Percentiles rank a stretch among this genome's conserved stretches.
phyloP scores from a whole-genome alignment of 2,113 vertebrate species.

The Piprites chloris region DNA sequence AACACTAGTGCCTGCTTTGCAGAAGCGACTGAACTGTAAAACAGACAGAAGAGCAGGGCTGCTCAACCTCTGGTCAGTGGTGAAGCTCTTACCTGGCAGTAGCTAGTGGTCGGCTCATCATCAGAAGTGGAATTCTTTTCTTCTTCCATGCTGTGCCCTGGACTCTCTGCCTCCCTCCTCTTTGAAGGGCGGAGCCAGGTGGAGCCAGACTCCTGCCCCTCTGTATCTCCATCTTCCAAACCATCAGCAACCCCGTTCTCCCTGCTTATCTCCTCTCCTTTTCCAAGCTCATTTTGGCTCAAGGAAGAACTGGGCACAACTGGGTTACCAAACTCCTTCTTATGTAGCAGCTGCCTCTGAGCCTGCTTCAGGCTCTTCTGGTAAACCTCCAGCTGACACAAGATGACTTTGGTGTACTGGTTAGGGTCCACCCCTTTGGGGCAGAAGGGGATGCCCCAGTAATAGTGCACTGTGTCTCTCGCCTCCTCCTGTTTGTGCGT shows the following conservation, averaged over 20 bases:
- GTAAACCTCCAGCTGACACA: conserved; percentile 93
- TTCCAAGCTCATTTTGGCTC: conserved; percentile 58
- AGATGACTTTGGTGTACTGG: conserved; percentile 89
- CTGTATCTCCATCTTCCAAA: conserved; percentile 68
- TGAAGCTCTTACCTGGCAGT: conserved; percentile 72
- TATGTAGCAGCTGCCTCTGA: conserved; percentile 85
- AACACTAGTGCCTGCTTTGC: neutral
- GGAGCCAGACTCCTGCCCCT: conserved; percentile 55
- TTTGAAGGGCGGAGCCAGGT: conserved; percentile 56
- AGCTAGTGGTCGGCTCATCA: conserved; percentile 74
- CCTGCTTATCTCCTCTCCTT: conserved; percentile 53
- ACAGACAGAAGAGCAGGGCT: neutral
- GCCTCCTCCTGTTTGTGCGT: conserved; percentile 40
- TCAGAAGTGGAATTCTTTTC: conserved; percentile 61
- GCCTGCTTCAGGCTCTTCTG: conserved; percentile 90
- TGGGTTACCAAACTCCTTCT: conserved; percentile 85
- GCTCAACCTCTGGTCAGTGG: neutral
- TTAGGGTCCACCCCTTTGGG: conserved; percentile 88
- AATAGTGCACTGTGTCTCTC: conserved; percentile 81
- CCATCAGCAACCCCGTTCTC: conserved; percentile 68
- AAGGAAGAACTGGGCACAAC: conserved; percentile 76
- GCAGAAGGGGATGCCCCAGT: conserved; percentile 96
- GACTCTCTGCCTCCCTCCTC: conserved; percentile 55
- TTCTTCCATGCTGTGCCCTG: conserved; percentile 55
- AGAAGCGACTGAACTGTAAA: neutral